Evolutionary conservation across 2,113 vertebrate genomes (phyloP), one percentile per base, ranked within the genome.

Genomic region (Callopanchax toddi): DNA sequence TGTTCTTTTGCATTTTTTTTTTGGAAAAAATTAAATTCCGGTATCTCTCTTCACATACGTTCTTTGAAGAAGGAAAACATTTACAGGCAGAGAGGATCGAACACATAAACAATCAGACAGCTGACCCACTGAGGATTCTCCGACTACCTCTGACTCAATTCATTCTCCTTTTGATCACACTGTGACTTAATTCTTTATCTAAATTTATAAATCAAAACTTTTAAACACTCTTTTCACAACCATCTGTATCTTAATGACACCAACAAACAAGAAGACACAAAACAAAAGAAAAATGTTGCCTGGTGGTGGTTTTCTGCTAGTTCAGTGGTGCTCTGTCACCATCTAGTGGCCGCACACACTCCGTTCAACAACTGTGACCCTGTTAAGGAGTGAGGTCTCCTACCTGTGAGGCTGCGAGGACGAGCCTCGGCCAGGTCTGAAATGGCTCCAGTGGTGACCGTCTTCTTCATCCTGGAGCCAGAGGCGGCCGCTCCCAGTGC

Each of bases 401-500:
- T 93, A 99, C 97, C 94, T 75, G 93, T 48, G 36, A 77, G 65
- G 77, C 87, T 91, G 77, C 93, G 93, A 61, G 93, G 86, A 1
- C 94, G 93, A 16, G 77, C 91, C 82, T 97, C 97, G 0, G 94
- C 61, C 0, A 97, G 94, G 82, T 98, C 96, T 0, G 95, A 94
- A 64, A 98, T 95, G 17, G 95, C 94, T 81, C 95, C 96, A 0
- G 95, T 89, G 1, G 96, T 97, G 29, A 94, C 86, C 0, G 95
- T 98, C 78, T 98, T 99, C 86, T 91, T 99, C 89, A 98, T 87
- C 1, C 96, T 87, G 10, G 89, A 94, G 0, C 81, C 86, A 2
- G 88, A 82, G 0, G 91, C 64, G 6, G 82, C 72, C 1, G 90
- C 17, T 2, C 89, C 67, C 5, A 86, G 60, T 1, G 92, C 90